Conservation (phyloP, 2,113 vertebrate genomes). For the Bujurquina vittata region DNA sequence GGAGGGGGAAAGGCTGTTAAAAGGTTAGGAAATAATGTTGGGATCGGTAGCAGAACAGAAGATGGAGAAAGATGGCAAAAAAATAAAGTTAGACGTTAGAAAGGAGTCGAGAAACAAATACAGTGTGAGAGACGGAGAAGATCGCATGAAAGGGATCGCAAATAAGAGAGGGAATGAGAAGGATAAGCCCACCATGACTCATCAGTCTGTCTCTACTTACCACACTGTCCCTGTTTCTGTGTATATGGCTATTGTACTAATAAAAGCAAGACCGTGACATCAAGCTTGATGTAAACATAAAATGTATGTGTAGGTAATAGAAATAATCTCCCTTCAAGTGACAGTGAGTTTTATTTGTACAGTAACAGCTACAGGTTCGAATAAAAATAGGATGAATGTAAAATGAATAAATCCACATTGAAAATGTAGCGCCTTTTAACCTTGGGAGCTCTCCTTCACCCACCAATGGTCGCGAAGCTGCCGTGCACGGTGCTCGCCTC, state of each 20-base stretch:
- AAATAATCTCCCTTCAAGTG: neutral
- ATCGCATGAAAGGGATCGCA: constrained; percentile 7
- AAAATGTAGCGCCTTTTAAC: neutral
- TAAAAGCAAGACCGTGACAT: constrained; percentile 1
- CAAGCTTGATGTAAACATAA: neutral
- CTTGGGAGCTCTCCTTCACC: neutral
- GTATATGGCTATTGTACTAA: neutral
- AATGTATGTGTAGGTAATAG: neutral
- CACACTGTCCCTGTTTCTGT: neutral
- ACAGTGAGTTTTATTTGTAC: neutral
- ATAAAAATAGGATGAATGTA: neutral
- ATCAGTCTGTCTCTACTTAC: constrained; percentile 43
- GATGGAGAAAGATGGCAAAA: neutral
- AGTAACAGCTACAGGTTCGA: neutral
- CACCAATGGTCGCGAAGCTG: neutral
- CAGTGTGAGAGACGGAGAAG: neutral
- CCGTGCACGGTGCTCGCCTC: neutral
- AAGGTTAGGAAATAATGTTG: constrained; percentile 6
- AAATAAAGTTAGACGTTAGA: neutral
- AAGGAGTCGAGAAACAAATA: neutral
- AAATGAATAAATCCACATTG: constrained; percentile 5
- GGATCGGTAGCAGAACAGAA: neutral
- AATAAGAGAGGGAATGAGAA: constrained; percentile 4
- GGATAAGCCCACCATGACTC: constrained; percentile 43
- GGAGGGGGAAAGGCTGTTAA: neutral